phyloP scores from a whole-genome alignment of 2,888 invertebrate species.

The Drosophila tanythrix region DNA sequence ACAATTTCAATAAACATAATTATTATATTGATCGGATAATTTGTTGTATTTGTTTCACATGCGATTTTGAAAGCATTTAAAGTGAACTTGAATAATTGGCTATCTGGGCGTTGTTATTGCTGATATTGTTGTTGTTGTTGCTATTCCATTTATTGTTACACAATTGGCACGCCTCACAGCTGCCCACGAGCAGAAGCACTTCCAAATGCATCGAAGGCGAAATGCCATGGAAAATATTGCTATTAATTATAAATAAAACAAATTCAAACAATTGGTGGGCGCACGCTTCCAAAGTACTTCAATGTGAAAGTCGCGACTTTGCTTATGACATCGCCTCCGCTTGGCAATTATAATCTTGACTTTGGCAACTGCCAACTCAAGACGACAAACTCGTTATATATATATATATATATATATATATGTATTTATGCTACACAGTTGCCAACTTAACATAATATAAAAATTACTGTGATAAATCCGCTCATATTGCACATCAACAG shows the following conservation, averaged over 20 bases:
- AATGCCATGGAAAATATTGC: slow-evolving; percentile 52
- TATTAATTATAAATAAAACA: slow-evolving; percentile 69
- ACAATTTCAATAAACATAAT: slow-evolving; percentile 28
- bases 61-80: slow-evolving; percentile 12
- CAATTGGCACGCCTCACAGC: slow-evolving; percentile 62
- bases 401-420: slow-evolving; percentile 4
- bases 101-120: slow-evolving; percentile 40
- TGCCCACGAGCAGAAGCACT: slow-evolving; percentile 55
- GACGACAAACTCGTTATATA: slow-evolving; percentile 38
- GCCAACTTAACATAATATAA: slow-evolving; percentile 55
- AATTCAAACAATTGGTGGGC: slow-evolving; percentile 62
- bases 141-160: slow-evolving; percentile 38
- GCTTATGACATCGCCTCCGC: slow-evolving; percentile 67
- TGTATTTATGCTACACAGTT: slow-evolving; percentile 32
- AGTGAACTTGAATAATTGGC: slow-evolving; percentile 31
- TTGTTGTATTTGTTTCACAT: slow-evolving; percentile 2
- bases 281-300: slow-evolving; percentile 35
- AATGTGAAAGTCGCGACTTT: slow-evolving; percentile 64
- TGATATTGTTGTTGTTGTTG: slow-evolving; percentile 27
- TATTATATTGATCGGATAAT: slow-evolving; percentile 12
- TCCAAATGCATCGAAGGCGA: slow-evolving; percentile 59
- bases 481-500: slow-evolving; percentile 47
- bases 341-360: slow-evolving; percentile 73
- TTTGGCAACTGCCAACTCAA: slow-evolving; percentile 62
- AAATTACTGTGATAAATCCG: slow-evolving; percentile 43